Evolutionary conservation across 2,113 vertebrate genomes (phyloP).

Genomic region (Nibea coibor): DNA sequence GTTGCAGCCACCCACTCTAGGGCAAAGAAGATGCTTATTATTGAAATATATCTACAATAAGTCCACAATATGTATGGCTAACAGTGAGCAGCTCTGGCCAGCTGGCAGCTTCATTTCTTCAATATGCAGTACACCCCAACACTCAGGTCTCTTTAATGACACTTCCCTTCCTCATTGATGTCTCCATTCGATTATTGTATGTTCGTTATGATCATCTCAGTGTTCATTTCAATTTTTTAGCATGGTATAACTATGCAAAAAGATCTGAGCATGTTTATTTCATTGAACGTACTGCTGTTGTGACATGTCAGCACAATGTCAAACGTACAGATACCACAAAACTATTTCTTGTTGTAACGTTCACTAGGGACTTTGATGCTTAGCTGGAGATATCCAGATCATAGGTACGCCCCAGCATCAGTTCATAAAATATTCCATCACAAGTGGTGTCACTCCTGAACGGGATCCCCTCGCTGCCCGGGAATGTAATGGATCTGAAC

Average conservation of each 20-base stretch:
- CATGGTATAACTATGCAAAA: neutral
- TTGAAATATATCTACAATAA: conserved; percentile 21
- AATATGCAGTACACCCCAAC: too few relatives aligned
- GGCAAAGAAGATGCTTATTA: neutral
- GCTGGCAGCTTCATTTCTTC: neutral
- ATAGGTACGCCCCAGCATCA: too few relatives aligned
- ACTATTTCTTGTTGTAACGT: too few relatives aligned
- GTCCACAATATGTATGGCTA: neutral
- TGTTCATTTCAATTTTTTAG: neutral
- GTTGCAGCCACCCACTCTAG: conserved; percentile 3
- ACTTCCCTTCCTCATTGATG: neutral
- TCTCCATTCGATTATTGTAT: too few relatives aligned
- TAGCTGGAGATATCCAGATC: too few relatives aligned
- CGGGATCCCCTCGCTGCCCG: too few relatives aligned
- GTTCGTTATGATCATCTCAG: neutral
- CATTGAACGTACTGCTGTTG: neutral
- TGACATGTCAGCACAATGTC: neutral
- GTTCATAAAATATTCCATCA: too few relatives aligned
- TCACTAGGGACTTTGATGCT: too few relatives aligned
- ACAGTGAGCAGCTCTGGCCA: neutral
- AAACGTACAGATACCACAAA: too few relatives aligned
- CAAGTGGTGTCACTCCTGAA: too few relatives aligned
- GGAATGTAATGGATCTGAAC: too few relatives aligned
- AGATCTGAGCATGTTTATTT: neutral
- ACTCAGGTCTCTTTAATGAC: too few relatives aligned